Evolutionary conservation across 2,888 invertebrate genomes (phyloP), one percentile per base, ranked within the genome.

Genomic region (Hypomecis atomaria): DNA sequence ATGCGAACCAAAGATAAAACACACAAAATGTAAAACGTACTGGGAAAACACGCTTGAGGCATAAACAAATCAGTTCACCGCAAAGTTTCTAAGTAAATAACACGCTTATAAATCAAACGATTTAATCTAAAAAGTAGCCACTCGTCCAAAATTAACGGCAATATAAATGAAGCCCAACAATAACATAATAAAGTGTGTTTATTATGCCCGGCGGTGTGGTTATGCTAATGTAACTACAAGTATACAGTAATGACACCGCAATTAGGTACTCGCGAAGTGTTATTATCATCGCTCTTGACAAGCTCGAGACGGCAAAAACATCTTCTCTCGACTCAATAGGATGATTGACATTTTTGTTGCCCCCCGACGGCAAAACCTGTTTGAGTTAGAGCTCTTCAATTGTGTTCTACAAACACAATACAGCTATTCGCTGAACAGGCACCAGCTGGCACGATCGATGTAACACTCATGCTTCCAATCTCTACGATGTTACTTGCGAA

Each of bases 301-400:
- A 73, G 75, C 76, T 72, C 74, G 72, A 71, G 72, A 69, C 55
- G 65, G 59, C 66, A 78, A 77, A 79, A 81, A 82, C 71, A 77
- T 62, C 45, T 75, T 36, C 74, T 74, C 72, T 64, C 64, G 73
- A 70, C 73, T 80, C 78, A 76, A 80, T 77, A 75, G 73, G 70
- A 75, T 82, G 83, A 85, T 83, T 83, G 85, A 79, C 83, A 79
- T 79, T 79, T 77, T 70, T 74, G 75, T 77, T 74, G 75, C 71
- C 74, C 59, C 58, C 70, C 71, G 68, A 66, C 67, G 70, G 56
- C 23, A 63, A 72, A 81, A 82, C 82, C 76, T 65, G 82, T 81
- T 83, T 72, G 55, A 48, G 66, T 65, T 72, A 59, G 66, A 69
- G 54, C 64, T 70, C 71, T 71, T 72, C 70, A 66, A 72, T 72